Conservation (phyloP, 2,797 vertebrate genomes). For the Galaxias olidus region DNA sequence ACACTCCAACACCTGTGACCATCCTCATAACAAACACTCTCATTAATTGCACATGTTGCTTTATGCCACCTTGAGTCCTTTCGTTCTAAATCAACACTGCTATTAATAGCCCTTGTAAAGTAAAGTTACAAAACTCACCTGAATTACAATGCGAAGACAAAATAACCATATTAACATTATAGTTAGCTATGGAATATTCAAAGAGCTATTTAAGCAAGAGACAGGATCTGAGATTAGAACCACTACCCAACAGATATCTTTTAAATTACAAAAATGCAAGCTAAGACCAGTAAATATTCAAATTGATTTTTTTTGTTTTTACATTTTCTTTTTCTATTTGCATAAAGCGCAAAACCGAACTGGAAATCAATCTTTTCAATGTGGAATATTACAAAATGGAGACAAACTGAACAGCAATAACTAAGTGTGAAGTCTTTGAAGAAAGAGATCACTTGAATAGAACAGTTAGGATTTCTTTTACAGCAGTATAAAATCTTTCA, state of each 20-base stretch:
- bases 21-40: slow-evolving; percentile 29
- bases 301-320: slow-evolving; percentile 58
- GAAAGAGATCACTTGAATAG: slow-evolving; percentile 73
- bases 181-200: slow-evolving; percentile 61
- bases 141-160: slow-evolving; percentile 74
- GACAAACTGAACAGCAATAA: slow-evolving; percentile 61
- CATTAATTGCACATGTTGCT: slow-evolving; percentile 62
- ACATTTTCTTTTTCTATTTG: slow-evolving; percentile 66
- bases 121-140: slow-evolving; percentile 78
- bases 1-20: slow-evolving; percentile 30
- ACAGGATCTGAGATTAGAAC: slow-evolving; percentile 68
- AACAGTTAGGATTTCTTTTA: slow-evolving; percentile 69
- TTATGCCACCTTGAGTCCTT: slow-evolving; percentile 50
- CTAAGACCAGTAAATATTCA: slow-evolving; percentile 66
- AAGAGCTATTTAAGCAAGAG: slow-evolving; percentile 64
- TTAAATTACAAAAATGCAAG: slow-evolving; percentile 59
- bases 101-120: slow-evolving; percentile 81
- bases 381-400: slow-evolving; percentile 57
- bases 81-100: slow-evolving; percentile 57
- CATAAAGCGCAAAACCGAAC: slow-evolving; percentile 74
- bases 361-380: slow-evolving; percentile 51
- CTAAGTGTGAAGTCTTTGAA: slow-evolving; percentile 69
- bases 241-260: slow-evolving; percentile 56
- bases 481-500: slow-evolving; percentile 76
- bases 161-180: slow-evolving; percentile 48